Evolutionary conservation across 2,113 vertebrate species (phyloP).

Genomic region (Gavialis gangeticus): DNA sequence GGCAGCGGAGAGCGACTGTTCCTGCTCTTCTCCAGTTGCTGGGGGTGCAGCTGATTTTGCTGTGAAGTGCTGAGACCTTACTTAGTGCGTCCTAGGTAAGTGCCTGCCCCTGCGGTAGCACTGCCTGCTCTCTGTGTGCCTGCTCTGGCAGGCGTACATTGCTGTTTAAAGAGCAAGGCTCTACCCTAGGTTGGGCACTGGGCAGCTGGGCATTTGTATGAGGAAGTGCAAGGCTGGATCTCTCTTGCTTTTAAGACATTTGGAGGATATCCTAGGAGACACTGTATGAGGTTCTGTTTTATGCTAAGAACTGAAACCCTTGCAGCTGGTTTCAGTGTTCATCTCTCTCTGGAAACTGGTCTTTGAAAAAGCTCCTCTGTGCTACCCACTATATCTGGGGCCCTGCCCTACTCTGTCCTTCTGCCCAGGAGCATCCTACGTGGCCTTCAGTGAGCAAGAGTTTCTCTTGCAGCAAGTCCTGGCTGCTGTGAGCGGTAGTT

Average conservation of each 20-base stretch:
- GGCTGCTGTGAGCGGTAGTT: background rate
- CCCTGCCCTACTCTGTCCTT: background rate
- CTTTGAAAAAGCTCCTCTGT: background rate
- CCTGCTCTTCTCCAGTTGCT: background rate
- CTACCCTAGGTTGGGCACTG: fast-evolving
- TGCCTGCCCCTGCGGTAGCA: background rate
- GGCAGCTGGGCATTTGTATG: background rate
- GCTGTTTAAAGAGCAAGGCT: background rate
- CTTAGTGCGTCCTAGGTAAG: background rate
- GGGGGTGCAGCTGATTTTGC: background rate
- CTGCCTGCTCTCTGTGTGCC: fast-evolving
- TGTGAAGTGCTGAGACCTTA: background rate
- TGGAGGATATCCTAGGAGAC: background rate
- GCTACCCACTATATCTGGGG: background rate
- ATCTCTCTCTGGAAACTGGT: background rate
- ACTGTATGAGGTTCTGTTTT: background rate
- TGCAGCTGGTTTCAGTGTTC: background rate
- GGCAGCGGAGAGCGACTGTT: background rate
- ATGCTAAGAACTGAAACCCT: background rate
- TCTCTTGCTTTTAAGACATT: slow-evolving; percentile 9
- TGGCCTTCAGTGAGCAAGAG: background rate
- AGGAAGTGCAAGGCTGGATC: background rate
- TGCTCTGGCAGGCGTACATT: background rate
- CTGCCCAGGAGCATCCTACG: fast-evolving
- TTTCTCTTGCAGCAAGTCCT: background rate